A percentile compares a stretch with the other conserved stretches of the same genome.
Evolutionary conservation across 2,113 vertebrate species (phyloP).

Genomic region (Sceloporus undulatus): DNA sequence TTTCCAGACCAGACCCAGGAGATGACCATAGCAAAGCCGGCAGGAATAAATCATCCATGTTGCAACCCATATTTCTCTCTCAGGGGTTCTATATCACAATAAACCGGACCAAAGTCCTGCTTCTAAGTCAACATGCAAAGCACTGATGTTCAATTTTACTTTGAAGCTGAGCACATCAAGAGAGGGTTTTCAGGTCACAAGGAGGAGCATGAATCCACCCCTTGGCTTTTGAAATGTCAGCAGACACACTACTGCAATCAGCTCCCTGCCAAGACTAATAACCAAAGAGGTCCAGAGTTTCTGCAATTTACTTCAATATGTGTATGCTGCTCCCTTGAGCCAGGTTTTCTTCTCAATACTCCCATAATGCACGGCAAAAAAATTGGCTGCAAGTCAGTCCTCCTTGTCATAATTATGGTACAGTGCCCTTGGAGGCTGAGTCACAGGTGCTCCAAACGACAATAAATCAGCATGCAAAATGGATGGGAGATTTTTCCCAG

Average conservation of each 20-base stretch:
- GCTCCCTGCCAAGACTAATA: neutral
- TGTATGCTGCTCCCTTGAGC: neutral
- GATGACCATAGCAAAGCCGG: neutral
- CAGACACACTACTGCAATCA: neutral
- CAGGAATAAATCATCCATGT: neutral
- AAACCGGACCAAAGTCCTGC: no score
- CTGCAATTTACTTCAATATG: neutral
- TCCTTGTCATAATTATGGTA: slow-evolving; percentile 19
- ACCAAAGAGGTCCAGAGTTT: neutral
- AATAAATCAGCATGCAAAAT: slow-evolving; percentile 16
- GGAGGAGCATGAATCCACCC: neutral
- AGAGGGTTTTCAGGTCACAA: neutral
- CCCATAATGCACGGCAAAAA: neutral
- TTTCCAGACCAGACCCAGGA: neutral
- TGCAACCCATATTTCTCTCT: neutral
- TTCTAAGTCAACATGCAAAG: neutral
- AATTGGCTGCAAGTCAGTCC: slow-evolving; percentile 10
- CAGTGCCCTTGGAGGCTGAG: neutral
- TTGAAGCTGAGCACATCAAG: neutral
- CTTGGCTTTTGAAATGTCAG: neutral
- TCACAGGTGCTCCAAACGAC: slow-evolving; percentile 27
- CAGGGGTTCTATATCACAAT: no score
- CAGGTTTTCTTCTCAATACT: neutral
- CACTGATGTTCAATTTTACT: neutral
- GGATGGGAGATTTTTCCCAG: slow-evolving; percentile 13